Base-by-base conservation (phyloP, 2,113 vertebrate species). In the Festucalex cinctus region DNA sequence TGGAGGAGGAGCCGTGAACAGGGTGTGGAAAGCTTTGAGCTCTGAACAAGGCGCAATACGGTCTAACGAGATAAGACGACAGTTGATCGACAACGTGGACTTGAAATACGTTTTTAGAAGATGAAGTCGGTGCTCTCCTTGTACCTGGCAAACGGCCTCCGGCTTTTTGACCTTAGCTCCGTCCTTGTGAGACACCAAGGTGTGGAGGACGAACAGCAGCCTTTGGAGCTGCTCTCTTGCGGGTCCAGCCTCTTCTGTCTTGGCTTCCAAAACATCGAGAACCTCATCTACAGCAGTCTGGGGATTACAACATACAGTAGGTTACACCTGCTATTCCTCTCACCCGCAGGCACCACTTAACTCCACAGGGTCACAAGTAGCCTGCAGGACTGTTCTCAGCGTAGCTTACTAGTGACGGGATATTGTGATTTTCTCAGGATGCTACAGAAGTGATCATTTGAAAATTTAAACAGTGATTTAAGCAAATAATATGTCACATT, bases 91-190 rank as follows among this genome's bases (percentile, higher is more conserved):
- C 5, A 0, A 9, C 37, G 28, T 22, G 5, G 14, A 37, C 16
- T 53, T 20, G 2, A 6, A 49, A 41, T 1, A 1, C 17, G 2
- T 22, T 9, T 66, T 43, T 12, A 41, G 9, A 3, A 41, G 12
- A 41, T 28, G 28, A 36, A 8, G 14, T 32, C 0, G 5, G 1
- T 7, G 6, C 8, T 41, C 36, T 60, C 7, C 44, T 87, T 26
- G 57, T 82, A 98, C 97, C 93, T 88, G 88, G 85, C 93, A 96
- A 36, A 96, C 85, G 0, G 81, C 80, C 74, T 93, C 87, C 0
- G 97, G 93, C 20, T 88, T 67, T 19, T 93, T 90, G 80, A 99
- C 70, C 85, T 95, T 98, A 6, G 91, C 93, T 51, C 97, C 97
- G 8, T 90, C 85, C 58, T 79, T 89, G 77, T 95, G 85, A 56